Evolutionary conservation across 2,113 vertebrate genomes (phyloP), one percentile per base, ranked within the genome.

Genomic region (Patagioenas fasciata): DNA sequence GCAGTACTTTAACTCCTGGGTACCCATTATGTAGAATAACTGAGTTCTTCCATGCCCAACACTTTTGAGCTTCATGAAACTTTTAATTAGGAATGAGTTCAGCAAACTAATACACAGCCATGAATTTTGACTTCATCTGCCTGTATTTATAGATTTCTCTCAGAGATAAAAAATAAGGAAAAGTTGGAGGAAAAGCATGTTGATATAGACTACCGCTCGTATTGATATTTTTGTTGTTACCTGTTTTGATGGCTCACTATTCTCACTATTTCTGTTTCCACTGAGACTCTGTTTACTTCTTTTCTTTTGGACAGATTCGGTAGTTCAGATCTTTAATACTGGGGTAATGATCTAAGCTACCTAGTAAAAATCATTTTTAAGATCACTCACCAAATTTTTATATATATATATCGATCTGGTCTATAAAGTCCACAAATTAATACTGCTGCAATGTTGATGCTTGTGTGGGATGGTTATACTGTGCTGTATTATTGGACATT

Each of bases 11-110:
- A 96, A 93, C 65, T 94, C 72, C 48, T 80, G 15, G 44, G 4
- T 92, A 57, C 13, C 72, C 72, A 53, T 84, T 75, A 36, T 18
- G 14, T 65, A 70, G 34, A 79, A 29, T 42, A 90, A 25, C 64
- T 81, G 12, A 2, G 4, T 48, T 90, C 29, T 71, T 61, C 32
- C 23, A 40, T 80, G 25, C 24, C 20, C 9, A 8, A 2, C 40
- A 28, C 15, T 88, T 83, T 85, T 67, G 44, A 84, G 60, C 15
- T 81, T 90, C 69, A 56, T 67, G 54, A 77, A 97, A 95, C 80
- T 95, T 96, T 88, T 83, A 80, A 87, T 87, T 62, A 77, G 72
- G 56, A 73, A 53, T 71, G 29, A 72, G 50, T 93, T 85, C 13
- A 51, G 29, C 53, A 81, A 50, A 31, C 54, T 73, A 66, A 56